Base-by-base conservation (phyloP, 2,888 invertebrate species). In the Coenonympha arcania region DNA sequence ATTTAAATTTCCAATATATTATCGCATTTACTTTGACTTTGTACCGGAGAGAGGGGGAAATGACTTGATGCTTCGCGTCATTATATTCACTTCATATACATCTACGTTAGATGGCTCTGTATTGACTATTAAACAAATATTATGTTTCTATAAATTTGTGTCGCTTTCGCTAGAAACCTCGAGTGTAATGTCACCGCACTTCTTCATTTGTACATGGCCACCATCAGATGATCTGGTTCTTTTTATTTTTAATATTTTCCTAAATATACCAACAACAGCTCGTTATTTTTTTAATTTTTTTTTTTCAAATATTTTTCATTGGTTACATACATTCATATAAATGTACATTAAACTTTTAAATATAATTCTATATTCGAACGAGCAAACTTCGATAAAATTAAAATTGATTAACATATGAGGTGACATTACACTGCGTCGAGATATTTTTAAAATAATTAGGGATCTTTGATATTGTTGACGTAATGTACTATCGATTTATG, bases 201-300 rank as follows among this genome's bases (percentile, higher is more conserved):
- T 74, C 61, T 66, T 65, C 59, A 88, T 90, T 90, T 90, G 90
- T 90, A 90, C 90, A 89, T 89, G 87, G 86, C 75, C 82, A 88
- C 87, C 90, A 90, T 90, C 90, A 90, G 90, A 90, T 90, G 90
- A 89, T 89, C 90, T 90, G 89, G 77, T 78, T 82, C 66, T 65
- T 65, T 59, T 65, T n/a, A n/a, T 66, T 69, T 74, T 79, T 81
- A 76, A 80, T 79, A 81, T 82, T 86, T 85, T 79, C 68, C 85
- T 86, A 86, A 86, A 87, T 84, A 86, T 86, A 86, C 84, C 86
- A 86, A 86, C 86, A 86, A 86, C 80, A 77, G 83, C 83, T 84
- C 85, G 80, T 69, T 63, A 60, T 67, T 69, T 72, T 72, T 76
- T 75, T 69, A 76, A 68, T 63, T 65, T 69, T 62, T 63, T n/a